Evolutionary conservation across 35 echinoderm and acorn worm genomes (phyloP), one percentile per base, ranked within the genome.

Genomic region (Apostichopus californicus): DNA sequence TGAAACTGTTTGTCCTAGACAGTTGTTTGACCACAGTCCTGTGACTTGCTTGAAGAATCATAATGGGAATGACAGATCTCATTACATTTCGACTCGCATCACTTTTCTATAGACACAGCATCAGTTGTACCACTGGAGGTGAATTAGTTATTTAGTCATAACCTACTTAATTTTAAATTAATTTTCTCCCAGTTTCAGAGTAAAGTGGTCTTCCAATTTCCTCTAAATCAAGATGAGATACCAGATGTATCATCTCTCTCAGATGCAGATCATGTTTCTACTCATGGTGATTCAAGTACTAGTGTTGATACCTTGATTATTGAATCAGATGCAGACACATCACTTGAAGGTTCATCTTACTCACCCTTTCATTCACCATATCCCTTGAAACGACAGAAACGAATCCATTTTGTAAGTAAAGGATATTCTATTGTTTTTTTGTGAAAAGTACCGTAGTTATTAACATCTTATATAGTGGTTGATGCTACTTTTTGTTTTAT

Each of bases 401-500:
- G 5, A 80, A 26, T 80, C 5, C 78, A 80, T 14, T 80, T 80
- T 80, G 78, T 80, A 80, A 80, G 8, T 80, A 80, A 25, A 80
- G 21, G 20, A 80, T 80, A 34, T 80, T 80, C 8, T 25, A 14
- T 80, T 54, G 53, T 5, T 1, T 25, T n/a, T n/a, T 14, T 14
- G 24, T 54, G 53, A 80, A 46, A 46, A 46, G 2, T 25, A 25
- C 24, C 1, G 24, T 6, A 6, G 14, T 21, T 25, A 24, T 11
- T 25, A 54, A 21, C 12, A 26, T 80, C 8, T 80, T 54, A 34
- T 17, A 80, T 25, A 14, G 34, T 54, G 7, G 8, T 54, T 46
- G 18, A 14, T 0, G 34, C 46, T 4, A 46, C 4, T 12, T 80
- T 25, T 12, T 80, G 12, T 14, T 25, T 46, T 6, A 46, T 25